Evolutionary conservation across 2,888 invertebrate genomes (phyloP), one percentile per base, ranked within the genome.

Genomic region (Latrodectus elegans): DNA sequence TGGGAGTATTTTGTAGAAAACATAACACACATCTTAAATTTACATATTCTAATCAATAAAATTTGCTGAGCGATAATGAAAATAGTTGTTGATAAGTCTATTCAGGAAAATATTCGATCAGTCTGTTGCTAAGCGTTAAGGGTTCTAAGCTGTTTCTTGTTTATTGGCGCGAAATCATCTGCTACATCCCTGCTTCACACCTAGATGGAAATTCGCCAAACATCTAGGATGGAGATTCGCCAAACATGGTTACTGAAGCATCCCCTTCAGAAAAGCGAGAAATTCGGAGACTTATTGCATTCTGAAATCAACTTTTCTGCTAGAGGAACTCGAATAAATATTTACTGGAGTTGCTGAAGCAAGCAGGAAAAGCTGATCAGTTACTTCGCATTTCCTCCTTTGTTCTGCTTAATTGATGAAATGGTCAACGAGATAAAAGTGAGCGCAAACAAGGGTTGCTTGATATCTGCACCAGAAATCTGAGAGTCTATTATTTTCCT

Each of bases 301-400:
- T 65, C 68, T 68, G 53, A 76, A 83, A 76, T 83, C 70, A 76
- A 68, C 83, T 83, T 76, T 83, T 71, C 83, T 76, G 71, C 71
- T 38, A 49, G 15, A 60, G 76, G 70, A 76, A 83, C 65, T 75
- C 60, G 26, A 64, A 76, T 83, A 76, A 83, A 83, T 83, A 83
- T 83, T 83, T 71, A 83, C 76, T 51, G n/a, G 38, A 60, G 49
- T 64, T 70, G 70, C 75, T 64, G 49, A n/a, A 26, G 64, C 64
- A 77, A 73, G 38, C 70, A 77, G 64, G n/a, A 71, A 38, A 52
- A 65, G 71, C 71, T 22, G 71, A 72, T 76, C 83, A 65, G 38
- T 76, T 70, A 53, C 70, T 49, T 17, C 82, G 68, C 68, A 68
- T 75, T 68, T 17, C 51, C 49, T 49, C 22, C 22, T 26, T 82